Evolutionary conservation across 2,797 vertebrate species (phyloP).

Genomic region (Phataginus tetradactyla): DNA sequence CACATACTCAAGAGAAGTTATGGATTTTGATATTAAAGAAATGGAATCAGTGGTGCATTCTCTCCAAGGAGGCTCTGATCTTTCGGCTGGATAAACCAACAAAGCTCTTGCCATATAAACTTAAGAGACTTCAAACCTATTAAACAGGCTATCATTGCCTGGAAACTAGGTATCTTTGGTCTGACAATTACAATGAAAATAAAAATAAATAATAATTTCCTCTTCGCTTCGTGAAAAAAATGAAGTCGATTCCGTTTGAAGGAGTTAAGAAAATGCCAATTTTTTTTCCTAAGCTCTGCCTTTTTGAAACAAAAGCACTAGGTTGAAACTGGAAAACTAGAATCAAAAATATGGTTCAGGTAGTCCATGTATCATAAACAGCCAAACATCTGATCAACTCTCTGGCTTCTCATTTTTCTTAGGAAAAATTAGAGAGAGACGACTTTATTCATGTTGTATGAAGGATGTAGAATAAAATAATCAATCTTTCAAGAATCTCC

Average conservation of each 20-base stretch:
- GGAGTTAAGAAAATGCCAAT: not conserved
- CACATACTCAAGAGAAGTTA: not conserved
- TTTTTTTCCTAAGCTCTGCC: not conserved
- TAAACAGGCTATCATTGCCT: not conserved
- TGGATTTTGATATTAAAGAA: not conserved
- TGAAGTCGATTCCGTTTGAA: not conserved
- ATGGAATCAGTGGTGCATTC: not conserved
- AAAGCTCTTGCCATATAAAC: not conserved
- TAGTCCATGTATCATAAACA: not conserved
- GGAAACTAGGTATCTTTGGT: not conserved
- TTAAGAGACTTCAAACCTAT: not conserved
- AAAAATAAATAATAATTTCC: not conserved
- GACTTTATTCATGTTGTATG: not conserved
- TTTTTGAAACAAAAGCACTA: conserved; percentile 34
- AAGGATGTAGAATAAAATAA: not conserved
- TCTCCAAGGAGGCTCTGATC: not conserved
- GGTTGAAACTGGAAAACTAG: not conserved
- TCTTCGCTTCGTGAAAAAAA: not conserved
- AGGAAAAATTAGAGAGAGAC: not conserved
- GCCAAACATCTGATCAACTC: not conserved
- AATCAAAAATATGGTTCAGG: not conserved
- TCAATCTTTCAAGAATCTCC: not conserved
- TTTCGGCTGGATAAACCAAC: not conserved
- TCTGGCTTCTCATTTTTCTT: not conserved
- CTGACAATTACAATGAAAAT: conserved; percentile 25